phyloP scores from a whole-genome alignment of 92 coral and sea anemone species.

The Scolanthus callimorphus region DNA sequence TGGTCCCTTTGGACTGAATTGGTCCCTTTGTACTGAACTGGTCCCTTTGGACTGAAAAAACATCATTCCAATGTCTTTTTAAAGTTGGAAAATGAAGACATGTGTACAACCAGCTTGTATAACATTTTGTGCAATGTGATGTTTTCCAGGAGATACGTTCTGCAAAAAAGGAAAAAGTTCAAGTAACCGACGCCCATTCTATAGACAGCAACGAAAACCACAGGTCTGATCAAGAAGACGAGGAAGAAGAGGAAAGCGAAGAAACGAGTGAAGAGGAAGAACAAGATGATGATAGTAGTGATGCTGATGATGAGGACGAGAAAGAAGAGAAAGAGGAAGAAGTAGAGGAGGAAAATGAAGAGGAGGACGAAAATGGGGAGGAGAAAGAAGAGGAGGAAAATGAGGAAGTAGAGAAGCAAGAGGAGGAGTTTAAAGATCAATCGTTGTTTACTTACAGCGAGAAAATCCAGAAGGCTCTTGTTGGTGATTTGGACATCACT shows the following conservation, averaged over 20 bases:
- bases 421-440: conserved; percentile 1
- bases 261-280: conserved; percentile 9
- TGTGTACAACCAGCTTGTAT: too few relatives aligned
- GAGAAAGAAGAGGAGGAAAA: conserved; percentile 9
- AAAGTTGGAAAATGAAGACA: too few relatives aligned
- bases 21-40: too few relatives aligned
- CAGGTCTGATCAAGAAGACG: conserved; percentile 11
- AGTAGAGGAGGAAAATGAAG: conserved; percentile 2
- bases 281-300: conserved; percentile 12
- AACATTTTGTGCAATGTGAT: too few relatives aligned
- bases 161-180: too few relatives aligned
- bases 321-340: conserved; percentile 14
- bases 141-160: too few relatives aligned
- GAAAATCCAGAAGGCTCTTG: conserved; percentile 58
- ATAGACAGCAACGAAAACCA: too few relatives aligned
- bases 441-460: conserved; percentile 39
- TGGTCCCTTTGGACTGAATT: too few relatives aligned
- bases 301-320: conserved; percentile 4
- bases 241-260: conserved; percentile 11
- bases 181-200: too few relatives aligned
- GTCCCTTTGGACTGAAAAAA: too few relatives aligned
- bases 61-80: too few relatives aligned
- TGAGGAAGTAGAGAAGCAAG: conserved; percentile 12
- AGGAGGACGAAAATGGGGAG: conserved; percentile 10
- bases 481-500: conserved; percentile 64